A percentile compares a stretch with the other conserved stretches of the same genome.
Evolutionary conservation across 2,113 vertebrate genomes (phyloP).

Genomic region (Oceanites oceanicus): DNA sequence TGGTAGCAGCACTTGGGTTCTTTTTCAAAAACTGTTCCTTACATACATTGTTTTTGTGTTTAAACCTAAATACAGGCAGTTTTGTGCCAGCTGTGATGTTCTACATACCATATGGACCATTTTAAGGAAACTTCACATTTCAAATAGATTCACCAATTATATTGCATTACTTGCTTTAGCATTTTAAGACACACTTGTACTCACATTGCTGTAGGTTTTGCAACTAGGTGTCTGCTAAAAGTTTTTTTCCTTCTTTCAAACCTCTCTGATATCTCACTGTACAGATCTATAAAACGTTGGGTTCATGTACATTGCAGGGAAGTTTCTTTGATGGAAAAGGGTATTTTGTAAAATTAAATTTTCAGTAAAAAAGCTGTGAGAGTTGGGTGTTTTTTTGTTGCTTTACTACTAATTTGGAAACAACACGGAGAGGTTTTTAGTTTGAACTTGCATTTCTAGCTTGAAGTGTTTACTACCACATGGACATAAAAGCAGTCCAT

Average conservation of each 20-base stretch:
- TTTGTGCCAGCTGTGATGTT: conserved; percentile 75
- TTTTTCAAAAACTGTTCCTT: conserved; percentile 65
- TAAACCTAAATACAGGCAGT: conserved; percentile 69
- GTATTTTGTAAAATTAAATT: conserved; percentile 81
- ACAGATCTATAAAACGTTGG: conserved; percentile 50
- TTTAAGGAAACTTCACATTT: conserved; percentile 74
- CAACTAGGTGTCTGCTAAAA: conserved; percentile 67
- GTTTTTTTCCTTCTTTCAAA: conserved; percentile 63
- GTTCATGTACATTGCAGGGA: conserved; percentile 57
- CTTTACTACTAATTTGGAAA: conserved; percentile 40
- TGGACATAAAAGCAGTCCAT: conserved; percentile 23
- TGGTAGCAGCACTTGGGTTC: conserved; percentile 66
- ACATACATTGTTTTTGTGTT: conserved; percentile 68
- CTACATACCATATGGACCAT: conserved; percentile 69
- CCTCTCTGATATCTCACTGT: conserved; percentile 57
- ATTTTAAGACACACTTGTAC: conserved; percentile 72
- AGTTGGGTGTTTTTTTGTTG: conserved; percentile 40
- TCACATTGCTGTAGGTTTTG: conserved; percentile 69
- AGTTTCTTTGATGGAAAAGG: conserved; percentile 71
- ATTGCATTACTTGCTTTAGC: conserved; percentile 70
- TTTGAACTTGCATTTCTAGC: background rate
- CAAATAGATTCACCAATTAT: conserved; percentile 67
- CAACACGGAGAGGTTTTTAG: conserved; percentile 19
- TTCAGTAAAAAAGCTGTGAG: conserved; percentile 74
- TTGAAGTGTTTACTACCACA: background rate